These are phyloP conservation scores for Tipula helvola DNA, from an alignment of 2,888 invertebrate species.

Conservation along the genomic window DNA sequence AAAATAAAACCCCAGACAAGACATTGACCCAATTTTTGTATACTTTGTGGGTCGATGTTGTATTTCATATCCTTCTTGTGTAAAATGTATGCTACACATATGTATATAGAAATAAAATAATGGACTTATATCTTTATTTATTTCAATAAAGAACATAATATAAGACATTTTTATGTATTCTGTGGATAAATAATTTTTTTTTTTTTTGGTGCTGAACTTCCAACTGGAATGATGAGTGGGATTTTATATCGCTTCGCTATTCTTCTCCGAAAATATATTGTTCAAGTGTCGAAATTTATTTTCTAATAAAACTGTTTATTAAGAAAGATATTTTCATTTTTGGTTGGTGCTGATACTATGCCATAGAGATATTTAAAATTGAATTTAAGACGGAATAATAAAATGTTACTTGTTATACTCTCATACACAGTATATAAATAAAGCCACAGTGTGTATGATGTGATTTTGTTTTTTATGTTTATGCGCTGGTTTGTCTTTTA, in stretches of 20 bases:
- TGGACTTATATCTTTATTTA: not conserved
- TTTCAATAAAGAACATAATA: not conserved
- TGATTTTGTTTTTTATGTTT: not conserved
- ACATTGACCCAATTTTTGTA: not conserved
- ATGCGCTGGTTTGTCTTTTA: not conserved
- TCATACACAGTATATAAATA: not conserved
- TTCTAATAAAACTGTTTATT: not conserved
- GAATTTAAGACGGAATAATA: not conserved
- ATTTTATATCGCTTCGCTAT: not conserved
- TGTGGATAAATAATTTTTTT: not conserved
- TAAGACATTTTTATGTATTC: not conserved
- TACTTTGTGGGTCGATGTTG: not conserved
- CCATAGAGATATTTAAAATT: not conserved
- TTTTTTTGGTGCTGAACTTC: not conserved
- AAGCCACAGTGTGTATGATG: not conserved
- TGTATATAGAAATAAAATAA: not conserved
- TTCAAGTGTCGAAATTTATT: not conserved
- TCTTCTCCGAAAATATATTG: not conserved
- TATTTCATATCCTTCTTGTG: not conserved
- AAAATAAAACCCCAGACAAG: not conserved
- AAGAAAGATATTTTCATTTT: not conserved
- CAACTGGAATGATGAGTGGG: not conserved
- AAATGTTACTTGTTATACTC: not conserved
- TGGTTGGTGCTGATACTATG: not conserved
- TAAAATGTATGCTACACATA: not conserved